A percentile compares a stretch with the other conserved stretches of the same genome.
phyloP scores from a whole-genome alignment of 2,888 invertebrate genomes.

The Pemphredon lugubris region DNA sequence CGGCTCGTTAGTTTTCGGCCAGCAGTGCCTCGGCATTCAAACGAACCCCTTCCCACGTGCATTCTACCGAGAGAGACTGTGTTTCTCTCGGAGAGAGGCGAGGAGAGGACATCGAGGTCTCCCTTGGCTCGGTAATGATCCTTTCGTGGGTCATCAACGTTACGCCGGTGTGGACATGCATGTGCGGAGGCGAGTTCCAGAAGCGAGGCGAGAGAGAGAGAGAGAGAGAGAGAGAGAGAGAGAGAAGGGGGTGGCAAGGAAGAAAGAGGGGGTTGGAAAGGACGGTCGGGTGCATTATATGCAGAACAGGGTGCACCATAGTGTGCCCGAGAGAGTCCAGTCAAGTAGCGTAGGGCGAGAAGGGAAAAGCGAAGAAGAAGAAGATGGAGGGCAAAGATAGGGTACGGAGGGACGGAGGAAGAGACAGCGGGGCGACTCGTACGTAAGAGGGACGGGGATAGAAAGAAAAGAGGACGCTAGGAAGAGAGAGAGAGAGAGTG shows the following conservation, averaged over 20 bases:
- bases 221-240: constrained; percentile 2
- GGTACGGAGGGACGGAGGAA: constrained; percentile 36
- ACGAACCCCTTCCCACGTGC: constrained; percentile 36
- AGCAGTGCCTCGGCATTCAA: constrained; percentile 46
- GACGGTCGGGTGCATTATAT: constrained; percentile 75
- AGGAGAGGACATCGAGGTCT: constrained; percentile 10
- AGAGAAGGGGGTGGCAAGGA: constrained; percentile 14
- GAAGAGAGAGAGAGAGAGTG: constrained; percentile 45
- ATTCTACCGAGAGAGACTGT: constrained; percentile 20
- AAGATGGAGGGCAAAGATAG: constrained; percentile 46
- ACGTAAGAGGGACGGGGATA: constrained; percentile 40
- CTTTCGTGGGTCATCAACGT: constrained; percentile 75
- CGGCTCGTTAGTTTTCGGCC: constrained; percentile 62
- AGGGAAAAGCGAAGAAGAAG: constrained; percentile 48
- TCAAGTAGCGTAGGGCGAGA: constrained; percentile 49
- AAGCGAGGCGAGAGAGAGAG: constrained; percentile 17
- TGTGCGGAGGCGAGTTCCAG: constrained; percentile 54
- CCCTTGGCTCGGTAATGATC: constrained; percentile 71
- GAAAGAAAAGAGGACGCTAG: constrained; percentile 36
- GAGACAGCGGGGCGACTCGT: constrained; percentile 39
- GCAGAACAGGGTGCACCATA: constrained; percentile 79
- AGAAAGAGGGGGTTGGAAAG: constrained; percentile 45
- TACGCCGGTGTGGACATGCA: constrained; percentile 65
- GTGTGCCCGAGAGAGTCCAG: constrained; percentile 64
- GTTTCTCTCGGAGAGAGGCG: constrained; percentile 8